Evolutionary conservation across 1,140 invertebrate genomes (phyloP), one percentile per base, ranked within the genome.

Genomic region (Lerema accius): DNA sequence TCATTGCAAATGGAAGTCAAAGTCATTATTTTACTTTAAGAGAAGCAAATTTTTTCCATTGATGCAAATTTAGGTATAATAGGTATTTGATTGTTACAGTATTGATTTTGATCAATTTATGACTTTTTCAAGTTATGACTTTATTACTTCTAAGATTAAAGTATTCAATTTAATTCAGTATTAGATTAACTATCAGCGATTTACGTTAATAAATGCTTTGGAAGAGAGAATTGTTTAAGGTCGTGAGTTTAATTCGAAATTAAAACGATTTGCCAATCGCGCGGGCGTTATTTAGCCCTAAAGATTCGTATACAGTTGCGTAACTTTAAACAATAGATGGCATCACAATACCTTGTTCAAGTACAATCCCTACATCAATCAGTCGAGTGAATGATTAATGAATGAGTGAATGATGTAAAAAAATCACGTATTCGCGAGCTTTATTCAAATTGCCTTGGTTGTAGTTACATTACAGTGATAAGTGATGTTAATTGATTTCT

Each of bases 291-390:
- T 11, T 37, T 37, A 9, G 35, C 7, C n/a, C 35, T 37, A 37
- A 37, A 37, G 11, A 37, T 4, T 11, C n/a, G 35, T 37, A 11
- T 11, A 37, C 1, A 37, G 35, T 37, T 37, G 35, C 35, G 35
- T 37, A 37, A 37, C 35, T 37, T 37, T 9, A 37, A 37, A 37
- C 35, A 37, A 37, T 37, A 37, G 35, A 37, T 37, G 28, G 28
- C 28, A 9, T 32, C 28, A 32, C 9, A 32, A 32, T 32, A 32
- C 28, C 19, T 23, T 9, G 28, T 32, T 32, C 4, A 32, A 32
- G 28, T 32, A 32, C 28, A 32, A 32, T 32, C 28, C 28, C 28
- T 32, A 7, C 28, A 32, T 32, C 28, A 32, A 32, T 32, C 28
- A 7, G 9, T 7, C 28, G 28, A 32, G 28, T 7, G 28, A 32